Percentiles rank a stretch among this genome's conserved stretches.
These are phyloP conservation scores for Leuciscus waleckii DNA, from an alignment of 2,797 vertebrate species.

Conservation along the genomic window DNA sequence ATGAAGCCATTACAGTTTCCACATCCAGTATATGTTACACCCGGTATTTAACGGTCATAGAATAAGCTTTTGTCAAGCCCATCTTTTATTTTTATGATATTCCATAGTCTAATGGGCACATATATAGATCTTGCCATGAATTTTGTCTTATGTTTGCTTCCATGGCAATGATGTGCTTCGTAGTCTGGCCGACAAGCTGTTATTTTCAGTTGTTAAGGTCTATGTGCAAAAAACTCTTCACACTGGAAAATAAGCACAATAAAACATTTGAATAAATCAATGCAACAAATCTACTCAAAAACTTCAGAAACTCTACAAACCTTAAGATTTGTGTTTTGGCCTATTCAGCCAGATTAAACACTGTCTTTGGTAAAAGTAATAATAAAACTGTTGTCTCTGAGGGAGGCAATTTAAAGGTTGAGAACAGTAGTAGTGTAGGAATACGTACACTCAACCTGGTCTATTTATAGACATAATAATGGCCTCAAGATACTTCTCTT, in stretches of 20 bases:
- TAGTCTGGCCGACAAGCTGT: slow-evolving; percentile 55
- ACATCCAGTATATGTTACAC: slow-evolving; percentile 74
- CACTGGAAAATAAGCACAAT: slow-evolving; percentile 44
- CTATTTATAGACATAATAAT: background rate
- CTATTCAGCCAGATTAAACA: slow-evolving; percentile 24
- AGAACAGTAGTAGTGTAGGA: background rate
- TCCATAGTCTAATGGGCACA: slow-evolving; percentile 75
- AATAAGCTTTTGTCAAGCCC: slow-evolving; percentile 73
- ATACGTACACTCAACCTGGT: background rate
- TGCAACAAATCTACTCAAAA: background rate
- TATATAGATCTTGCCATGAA: slow-evolving; percentile 68
- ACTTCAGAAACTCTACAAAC: background rate
- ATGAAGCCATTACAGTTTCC: slow-evolving; percentile 78
- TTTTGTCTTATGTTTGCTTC: slow-evolving; percentile 70
- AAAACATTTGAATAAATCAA: background rate
- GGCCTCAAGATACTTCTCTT: background rate
- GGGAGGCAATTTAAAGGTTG: background rate
- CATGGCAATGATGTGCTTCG: slow-evolving; percentile 68
- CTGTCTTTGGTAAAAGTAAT: slow-evolving; percentile 35
- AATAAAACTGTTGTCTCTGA: slow-evolving; percentile 6
- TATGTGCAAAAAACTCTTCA: background rate
- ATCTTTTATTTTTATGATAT: slow-evolving; percentile 71
- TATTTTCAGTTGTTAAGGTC: slow-evolving; percentile 18
- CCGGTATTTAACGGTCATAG: slow-evolving; percentile 71
- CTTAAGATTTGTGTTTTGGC: background rate